phyloP scores from a whole-genome alignment of 1,140 invertebrate genomes.

The Papilio polyxenes region DNA sequence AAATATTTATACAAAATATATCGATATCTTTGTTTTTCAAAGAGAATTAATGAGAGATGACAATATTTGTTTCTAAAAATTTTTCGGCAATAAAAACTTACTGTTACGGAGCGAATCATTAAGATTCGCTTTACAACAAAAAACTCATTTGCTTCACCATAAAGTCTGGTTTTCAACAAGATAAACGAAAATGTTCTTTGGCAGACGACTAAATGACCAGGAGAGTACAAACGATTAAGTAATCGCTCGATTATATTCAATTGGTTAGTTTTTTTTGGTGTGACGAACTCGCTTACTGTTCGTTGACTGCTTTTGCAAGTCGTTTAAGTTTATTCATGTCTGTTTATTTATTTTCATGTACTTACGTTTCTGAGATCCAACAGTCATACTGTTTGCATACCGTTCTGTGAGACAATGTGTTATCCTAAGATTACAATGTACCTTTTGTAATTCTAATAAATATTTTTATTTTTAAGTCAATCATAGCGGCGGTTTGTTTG shows the following conservation, averaged over 20 bases:
- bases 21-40: neutral
- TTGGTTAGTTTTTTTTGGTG: slow-evolving; percentile 17
- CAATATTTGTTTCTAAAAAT: no score
- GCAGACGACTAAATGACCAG: neutral
- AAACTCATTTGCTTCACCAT: neutral
- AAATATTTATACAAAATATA: neutral
- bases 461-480: no score
- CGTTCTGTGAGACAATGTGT: no score
- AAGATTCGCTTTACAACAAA: neutral
- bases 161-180: neutral
- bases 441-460: no score
- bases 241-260: slow-evolving; percentile 30
- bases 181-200: neutral
- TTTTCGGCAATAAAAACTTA: no score
- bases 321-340: neutral
- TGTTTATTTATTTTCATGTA: neutral
- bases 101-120: no score
- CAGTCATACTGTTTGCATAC: no score
- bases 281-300: slow-evolving; percentile 14
- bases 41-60: neutral
- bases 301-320: slow-evolving; percentile 11
- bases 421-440: no score
- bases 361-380: no score
- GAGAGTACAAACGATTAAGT: slow-evolving; percentile 5
- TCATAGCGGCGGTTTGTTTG: no score